Percentiles rank a stretch among this genome's conserved stretches.
Conservation (phyloP, 2,888 invertebrate genomes). For the Stenodema calcarata region DNA sequence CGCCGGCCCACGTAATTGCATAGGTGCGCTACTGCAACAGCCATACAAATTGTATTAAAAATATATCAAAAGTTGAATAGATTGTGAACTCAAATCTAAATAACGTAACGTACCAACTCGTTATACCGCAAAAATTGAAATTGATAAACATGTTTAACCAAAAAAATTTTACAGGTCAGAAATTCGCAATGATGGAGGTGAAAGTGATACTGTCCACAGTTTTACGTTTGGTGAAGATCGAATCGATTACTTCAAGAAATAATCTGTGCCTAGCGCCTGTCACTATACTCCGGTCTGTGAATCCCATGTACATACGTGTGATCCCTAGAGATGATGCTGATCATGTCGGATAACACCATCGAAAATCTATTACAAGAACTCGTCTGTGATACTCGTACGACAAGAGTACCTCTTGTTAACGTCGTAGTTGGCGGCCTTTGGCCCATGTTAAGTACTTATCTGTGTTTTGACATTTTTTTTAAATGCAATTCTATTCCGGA, state of each 20-base stretch:
- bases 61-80: too few relatives aligned
- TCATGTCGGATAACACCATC: not conserved
- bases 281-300: not conserved
- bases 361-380: too few relatives aligned
- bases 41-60: too few relatives aligned
- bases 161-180: slow-evolving; percentile 54
- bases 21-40: slow-evolving; percentile 57
- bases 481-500: too few relatives aligned
- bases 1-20: slow-evolving; percentile 63
- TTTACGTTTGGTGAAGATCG: slow-evolving; percentile 54
- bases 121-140: too few relatives aligned
- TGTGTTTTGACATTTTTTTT: too few relatives aligned
- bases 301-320: not conserved
- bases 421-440: too few relatives aligned
- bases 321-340: not conserved
- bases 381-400: too few relatives aligned
- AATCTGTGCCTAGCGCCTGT: not conserved
- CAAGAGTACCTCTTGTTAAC: too few relatives aligned
- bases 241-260: slow-evolving; percentile 51
- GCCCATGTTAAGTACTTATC: too few relatives aligned
- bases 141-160: not conserved
- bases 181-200: slow-evolving; percentile 58
- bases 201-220: slow-evolving; percentile 57
- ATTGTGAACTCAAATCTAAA: too few relatives aligned
- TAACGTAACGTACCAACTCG: too few relatives aligned